phyloP scores from a whole-genome alignment of 2,888 invertebrate species.

The Schizotus pectinicornis region DNA sequence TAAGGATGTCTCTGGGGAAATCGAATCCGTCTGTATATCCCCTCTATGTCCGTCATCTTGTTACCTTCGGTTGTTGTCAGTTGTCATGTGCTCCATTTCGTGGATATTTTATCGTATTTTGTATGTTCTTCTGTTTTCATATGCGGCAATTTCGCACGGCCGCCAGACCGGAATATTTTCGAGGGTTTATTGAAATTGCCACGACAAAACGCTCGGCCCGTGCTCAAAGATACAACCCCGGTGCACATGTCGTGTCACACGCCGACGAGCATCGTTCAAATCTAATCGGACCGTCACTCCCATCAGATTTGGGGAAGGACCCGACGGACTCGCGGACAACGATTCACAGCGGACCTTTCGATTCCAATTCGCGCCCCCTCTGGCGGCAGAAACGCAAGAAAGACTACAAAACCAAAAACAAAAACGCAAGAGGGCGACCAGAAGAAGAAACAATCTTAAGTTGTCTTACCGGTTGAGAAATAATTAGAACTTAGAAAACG shows the following conservation, averaged over 20 bases:
- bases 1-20: slow-evolving; percentile 35
- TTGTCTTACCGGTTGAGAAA: too few relatives aligned
- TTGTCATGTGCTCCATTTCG: slow-evolving; percentile 31
- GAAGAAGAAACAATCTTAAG: too few relatives aligned
- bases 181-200: slow-evolving; percentile 18
- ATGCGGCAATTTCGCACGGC: not conserved
- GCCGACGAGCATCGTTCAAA: not conserved
- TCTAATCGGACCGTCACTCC: too few relatives aligned
- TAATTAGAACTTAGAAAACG: too few relatives aligned
- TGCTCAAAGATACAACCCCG: not conserved
- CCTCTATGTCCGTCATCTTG: slow-evolving; percentile 36
- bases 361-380: too few relatives aligned
- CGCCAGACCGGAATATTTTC: slow-evolving; percentile 1
- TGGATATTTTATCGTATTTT: slow-evolving; percentile 28
- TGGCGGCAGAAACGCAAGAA: too few relatives aligned
- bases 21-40: slow-evolving; percentile 33
- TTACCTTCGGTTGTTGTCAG: slow-evolving; percentile 32
- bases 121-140: slow-evolving; percentile 10
- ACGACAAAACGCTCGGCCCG: not conserved
- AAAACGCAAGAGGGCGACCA: too few relatives aligned
- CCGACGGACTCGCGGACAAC: too few relatives aligned
- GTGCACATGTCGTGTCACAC: not conserved
- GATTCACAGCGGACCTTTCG: too few relatives aligned
- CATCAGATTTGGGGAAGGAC: too few relatives aligned
- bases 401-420: too few relatives aligned